Percentiles rank a stretch among this genome's conserved stretches.
Evolutionary conservation across 1,140 invertebrate genomes (phyloP).

Genomic region (Drosophila mayri): DNA sequence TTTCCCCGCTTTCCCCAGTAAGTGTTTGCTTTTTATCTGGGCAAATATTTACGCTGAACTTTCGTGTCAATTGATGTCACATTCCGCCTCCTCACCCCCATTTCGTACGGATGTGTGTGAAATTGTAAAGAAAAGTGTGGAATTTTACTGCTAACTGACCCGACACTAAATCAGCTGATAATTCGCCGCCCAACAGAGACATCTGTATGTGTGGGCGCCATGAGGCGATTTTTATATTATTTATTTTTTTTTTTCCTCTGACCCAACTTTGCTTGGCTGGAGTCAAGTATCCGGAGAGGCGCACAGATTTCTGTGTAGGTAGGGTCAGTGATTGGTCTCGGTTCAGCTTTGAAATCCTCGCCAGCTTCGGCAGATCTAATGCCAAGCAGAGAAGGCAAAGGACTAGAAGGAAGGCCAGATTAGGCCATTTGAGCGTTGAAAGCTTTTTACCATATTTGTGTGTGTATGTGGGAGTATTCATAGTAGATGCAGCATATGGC

Average conservation of each 20-base stretch:
- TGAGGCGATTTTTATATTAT: constrained; percentile 26
- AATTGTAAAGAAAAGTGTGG: constrained; percentile 80
- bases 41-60: constrained; percentile 82
- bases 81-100: constrained; percentile 45
- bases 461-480: constrained; percentile 7
- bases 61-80: constrained; percentile 82
- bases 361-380: constrained; percentile 1
- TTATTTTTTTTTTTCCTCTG: constrained; percentile 9
- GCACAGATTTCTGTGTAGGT: constrained; percentile 33
- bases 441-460: constrained; percentile 24
- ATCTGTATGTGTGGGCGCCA: constrained; percentile 56
- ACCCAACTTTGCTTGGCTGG: neutral
- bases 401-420: constrained; percentile 4
- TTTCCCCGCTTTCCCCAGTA: neutral
- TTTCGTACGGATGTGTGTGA: constrained; percentile 45
- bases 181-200: constrained; percentile 48
- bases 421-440: constrained; percentile 24
- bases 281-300: constrained; percentile 16
- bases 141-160: constrained; percentile 76
- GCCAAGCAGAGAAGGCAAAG: neutral
- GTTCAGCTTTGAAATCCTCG: constrained; percentile 12
- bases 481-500: constrained; percentile 28
- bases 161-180: constrained; percentile 80
- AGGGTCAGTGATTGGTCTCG: constrained; percentile 35
- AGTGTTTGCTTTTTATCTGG: constrained; percentile 71